Evolutionary conservation across 2,888 invertebrate species (phyloP).

Genomic region (Panzeria rudis): DNA sequence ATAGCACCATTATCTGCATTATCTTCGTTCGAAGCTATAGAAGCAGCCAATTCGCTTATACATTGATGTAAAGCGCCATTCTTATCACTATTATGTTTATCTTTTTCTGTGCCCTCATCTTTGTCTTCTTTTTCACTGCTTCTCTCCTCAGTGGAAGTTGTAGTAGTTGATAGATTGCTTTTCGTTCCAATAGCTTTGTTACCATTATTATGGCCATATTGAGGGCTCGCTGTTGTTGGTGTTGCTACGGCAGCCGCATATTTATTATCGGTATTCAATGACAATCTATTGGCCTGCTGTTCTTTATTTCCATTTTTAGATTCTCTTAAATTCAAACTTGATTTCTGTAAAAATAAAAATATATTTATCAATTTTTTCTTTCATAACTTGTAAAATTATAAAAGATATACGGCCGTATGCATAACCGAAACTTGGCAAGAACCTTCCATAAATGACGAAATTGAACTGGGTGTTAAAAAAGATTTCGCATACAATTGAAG

Average conservation of each 20-base stretch:
- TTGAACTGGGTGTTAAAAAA: too few species aligned
- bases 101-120: conserved; percentile 82
- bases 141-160: conserved; percentile 74
- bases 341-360: conserved; percentile 75
- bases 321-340: conserved; percentile 81
- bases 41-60: conserved; percentile 88
- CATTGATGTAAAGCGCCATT: conserved; percentile 86
- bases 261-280: conserved; percentile 81
- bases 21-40: conserved; percentile 78
- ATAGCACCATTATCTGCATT: conserved; percentile 64
- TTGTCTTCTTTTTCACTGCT: conserved; percentile 81
- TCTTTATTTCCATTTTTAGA: conserved; percentile 77
- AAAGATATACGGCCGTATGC: too few species aligned
- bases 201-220: conserved; percentile 71
- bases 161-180: conserved; percentile 71
- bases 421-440: too few species aligned
- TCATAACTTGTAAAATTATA: not conserved
- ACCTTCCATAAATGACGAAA: too few species aligned
- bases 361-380: not conserved
- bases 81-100: conserved; percentile 78
- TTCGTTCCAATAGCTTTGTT: conserved; percentile 67
- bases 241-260: conserved; percentile 71
- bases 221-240: conserved; percentile 54
- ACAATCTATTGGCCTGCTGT: conserved; percentile 77
- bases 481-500: too few species aligned